phyloP scores from a whole-genome alignment of 2,113 vertebrate genomes.

The Nothocercus julius region DNA sequence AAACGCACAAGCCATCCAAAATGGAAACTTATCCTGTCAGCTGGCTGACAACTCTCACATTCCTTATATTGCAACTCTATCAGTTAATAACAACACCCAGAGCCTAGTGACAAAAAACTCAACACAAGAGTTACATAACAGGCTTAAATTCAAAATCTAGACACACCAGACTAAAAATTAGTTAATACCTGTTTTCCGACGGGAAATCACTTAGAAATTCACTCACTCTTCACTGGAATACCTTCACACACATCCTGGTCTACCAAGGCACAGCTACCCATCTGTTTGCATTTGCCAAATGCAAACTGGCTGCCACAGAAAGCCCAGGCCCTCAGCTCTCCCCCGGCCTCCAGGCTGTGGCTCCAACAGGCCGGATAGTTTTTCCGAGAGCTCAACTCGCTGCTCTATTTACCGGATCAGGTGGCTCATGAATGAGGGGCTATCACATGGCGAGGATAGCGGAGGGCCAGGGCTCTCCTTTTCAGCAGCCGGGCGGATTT shows the following conservation, averaged over 20 bases:
- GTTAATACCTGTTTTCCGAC: neutral
- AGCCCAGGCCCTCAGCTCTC: neutral
- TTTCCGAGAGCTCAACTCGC: neutral
- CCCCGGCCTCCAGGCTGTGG: neutral
- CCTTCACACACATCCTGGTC: neutral
- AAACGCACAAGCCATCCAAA: neutral
- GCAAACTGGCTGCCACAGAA: neutral
- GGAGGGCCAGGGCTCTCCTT: neutral
- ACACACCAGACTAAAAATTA: neutral
- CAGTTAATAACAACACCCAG: neutral
- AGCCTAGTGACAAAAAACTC: neutral
- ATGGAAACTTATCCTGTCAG: neutral
- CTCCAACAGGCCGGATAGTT: neutral
- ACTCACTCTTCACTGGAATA: neutral
- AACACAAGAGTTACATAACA: neutral
- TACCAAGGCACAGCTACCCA: neutral
- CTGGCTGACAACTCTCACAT: neutral
- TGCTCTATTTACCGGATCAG: slow-evolving; percentile 14
- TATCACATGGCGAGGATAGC: neutral
- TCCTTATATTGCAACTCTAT: neutral
- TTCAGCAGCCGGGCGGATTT: neutral
- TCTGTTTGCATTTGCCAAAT: neutral
- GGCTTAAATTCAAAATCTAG: neutral
- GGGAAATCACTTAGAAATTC: accelerated
- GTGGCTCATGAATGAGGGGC: slow-evolving; percentile 37